These are phyloP conservation scores for Paradisaea rubra DNA, from an alignment of 2,113 vertebrate genomes.

Conservation along the genomic window DNA sequence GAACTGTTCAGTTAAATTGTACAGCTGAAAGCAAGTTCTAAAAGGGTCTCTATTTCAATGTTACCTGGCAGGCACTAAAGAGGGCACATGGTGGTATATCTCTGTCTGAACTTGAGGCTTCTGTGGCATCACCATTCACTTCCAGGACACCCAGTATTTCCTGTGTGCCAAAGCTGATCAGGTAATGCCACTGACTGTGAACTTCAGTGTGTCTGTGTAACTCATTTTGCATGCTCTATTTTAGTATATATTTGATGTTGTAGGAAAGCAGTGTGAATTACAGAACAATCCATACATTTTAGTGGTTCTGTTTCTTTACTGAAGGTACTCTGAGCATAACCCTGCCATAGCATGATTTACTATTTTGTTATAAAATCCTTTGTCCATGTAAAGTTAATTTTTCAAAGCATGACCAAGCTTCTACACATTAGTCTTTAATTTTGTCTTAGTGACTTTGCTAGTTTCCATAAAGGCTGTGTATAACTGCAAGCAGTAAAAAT, in stretches of 20 bases:
- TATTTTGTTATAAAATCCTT: background rate
- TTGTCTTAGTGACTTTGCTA: background rate
- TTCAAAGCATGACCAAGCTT: background rate
- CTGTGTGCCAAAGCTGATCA: conserved; percentile 96
- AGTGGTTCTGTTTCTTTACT: background rate
- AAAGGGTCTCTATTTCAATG: background rate
- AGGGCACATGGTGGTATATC: conserved; percentile 94
- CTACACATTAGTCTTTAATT: background rate
- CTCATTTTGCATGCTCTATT: background rate
- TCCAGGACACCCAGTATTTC: conserved; percentile 93
- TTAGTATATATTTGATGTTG: background rate
- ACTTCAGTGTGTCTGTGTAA: background rate
- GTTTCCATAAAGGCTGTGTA: background rate
- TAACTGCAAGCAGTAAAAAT: background rate
- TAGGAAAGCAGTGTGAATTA: background rate
- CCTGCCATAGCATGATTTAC: background rate
- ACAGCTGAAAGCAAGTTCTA: background rate
- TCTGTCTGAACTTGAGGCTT: conserved; percentile 94
- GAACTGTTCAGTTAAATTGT: background rate
- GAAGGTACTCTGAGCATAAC: background rate
- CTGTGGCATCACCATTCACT: conserved; percentile 96
- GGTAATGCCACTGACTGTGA: conserved; percentile 66
- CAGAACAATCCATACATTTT: background rate
- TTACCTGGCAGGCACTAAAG: conserved; percentile 84
- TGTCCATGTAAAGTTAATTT: background rate